Evolutionary conservation across 2,888 invertebrate species (phyloP), one percentile per base, ranked within the genome.

Genomic region (Amiota minor): DNA sequence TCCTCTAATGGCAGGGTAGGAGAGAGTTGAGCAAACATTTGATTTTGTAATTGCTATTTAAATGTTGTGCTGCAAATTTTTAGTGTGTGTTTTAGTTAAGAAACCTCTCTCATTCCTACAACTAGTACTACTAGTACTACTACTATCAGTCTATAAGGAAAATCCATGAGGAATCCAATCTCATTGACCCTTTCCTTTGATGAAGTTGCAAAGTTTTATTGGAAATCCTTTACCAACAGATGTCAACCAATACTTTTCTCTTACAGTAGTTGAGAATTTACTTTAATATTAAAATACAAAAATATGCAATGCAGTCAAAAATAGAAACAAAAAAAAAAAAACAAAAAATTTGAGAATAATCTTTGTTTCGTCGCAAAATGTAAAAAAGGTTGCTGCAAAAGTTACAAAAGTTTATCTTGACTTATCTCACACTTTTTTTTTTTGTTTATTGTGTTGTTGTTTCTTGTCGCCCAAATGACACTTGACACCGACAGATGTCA

Each of bases 401-500:
- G 65, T 65, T 59, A n/a, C 59, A 59, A 59, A 59, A 62, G 45
- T 62, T 62, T 62, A 12, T 18, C 59, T 20, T 6, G 11, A 20
- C 16, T 23, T 23, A 23, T 2, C 23, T 35, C 35, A 35, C 35
- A 6, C 6, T 35, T 35, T 35, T 35, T 35, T 1, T 23, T 1
- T 35, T 35, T 8, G 2, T 35, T 35, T 35, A 6, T 6, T 35
- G n/a, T n/a, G n/a, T 59, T 56, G 3, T 4, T 12, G 11, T 18
- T 59, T 2, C 11, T 59, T 59, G 18, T 16, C n/a, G 4, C n/a
- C 9, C 53, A 65, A 35, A 46, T 68, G 67, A 50, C 67, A 68
- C 23, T 68, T 50, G 67, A 68, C 67, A 68, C 50, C 53, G 67
- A 23, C 67, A 53, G 67, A 68, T 53, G 50, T 68, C 67, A 68